Evolutionary conservation across 2,888 invertebrate genomes (phyloP).

Genomic region (Rhagium mordax): DNA sequence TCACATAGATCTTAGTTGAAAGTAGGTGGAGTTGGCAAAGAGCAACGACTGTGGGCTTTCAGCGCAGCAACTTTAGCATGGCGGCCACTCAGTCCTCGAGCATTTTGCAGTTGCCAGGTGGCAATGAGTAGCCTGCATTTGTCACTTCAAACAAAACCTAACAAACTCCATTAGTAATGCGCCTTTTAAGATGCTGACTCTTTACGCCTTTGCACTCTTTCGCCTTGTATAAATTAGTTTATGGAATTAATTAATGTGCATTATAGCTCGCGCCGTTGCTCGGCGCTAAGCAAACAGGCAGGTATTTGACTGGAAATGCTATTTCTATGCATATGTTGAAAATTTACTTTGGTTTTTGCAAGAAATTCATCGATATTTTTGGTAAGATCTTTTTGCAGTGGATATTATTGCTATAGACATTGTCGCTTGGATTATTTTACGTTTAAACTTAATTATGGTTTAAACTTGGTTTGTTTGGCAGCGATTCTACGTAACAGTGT

Average conservation of each 20-base stretch:
- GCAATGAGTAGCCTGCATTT: slow-evolving; percentile 43
- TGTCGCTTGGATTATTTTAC: no score
- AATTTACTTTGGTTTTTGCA: no score
- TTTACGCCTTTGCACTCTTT: slow-evolving; percentile 25
- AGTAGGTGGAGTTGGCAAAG: slow-evolving; percentile 5
- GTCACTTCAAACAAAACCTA: slow-evolving; percentile 44
- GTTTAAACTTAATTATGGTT: no score
- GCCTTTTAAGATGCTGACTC: slow-evolving; percentile 22
- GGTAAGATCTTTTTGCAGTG: no score
- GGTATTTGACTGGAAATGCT: not conserved
- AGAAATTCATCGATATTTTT: no score
- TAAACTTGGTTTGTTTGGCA: no score
- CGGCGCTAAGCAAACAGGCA: not conserved
- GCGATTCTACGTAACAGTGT: no score
- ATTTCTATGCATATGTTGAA: not conserved
- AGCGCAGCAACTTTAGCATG: slow-evolving; percentile 6
- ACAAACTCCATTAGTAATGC: slow-evolving; percentile 44
- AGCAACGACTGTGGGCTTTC: slow-evolving; percentile 9
- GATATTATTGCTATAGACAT: no score
- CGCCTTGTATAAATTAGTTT: slow-evolving; percentile 25
- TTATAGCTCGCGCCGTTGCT: not conserved
- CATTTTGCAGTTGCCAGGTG: slow-evolving; percentile 32
- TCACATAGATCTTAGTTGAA: slow-evolving; percentile 37
- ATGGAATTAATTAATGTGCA: slow-evolving; percentile 20
- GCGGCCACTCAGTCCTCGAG: slow-evolving; percentile 13